These are phyloP conservation scores for Lamprotornis superbus DNA, from an alignment of 2,113 vertebrate genomes.

Conservation along the genomic window DNA sequence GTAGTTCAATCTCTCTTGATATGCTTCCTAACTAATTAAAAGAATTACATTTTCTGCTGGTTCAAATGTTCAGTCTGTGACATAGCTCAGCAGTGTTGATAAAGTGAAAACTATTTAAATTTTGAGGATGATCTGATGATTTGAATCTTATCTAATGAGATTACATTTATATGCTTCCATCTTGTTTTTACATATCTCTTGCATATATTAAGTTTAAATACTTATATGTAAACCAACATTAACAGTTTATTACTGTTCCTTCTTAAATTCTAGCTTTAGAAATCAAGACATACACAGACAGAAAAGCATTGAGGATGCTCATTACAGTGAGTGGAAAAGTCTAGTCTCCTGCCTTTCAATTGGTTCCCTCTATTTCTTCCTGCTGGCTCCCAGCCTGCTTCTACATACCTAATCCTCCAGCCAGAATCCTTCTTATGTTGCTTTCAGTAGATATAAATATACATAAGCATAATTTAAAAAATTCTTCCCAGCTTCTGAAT, in stretches of 20 bases:
- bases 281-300: background rate
- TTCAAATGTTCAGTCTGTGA: background rate
- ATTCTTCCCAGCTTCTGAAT: background rate
- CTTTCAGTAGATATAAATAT: background rate
- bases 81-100: background rate
- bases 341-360: background rate
- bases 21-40: background rate
- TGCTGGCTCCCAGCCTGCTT: background rate
- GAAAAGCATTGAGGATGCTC: background rate
- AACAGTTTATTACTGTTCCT: background rate
- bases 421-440: background rate
- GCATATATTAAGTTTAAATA: background rate
- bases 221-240: background rate
- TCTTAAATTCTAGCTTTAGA: background rate
- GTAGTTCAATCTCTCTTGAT: background rate
- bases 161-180: background rate
- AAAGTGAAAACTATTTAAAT: background rate
- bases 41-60: background rate
- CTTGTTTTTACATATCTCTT: background rate
- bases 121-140: background rate
- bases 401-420: background rate
- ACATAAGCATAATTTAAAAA: background rate
- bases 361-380: background rate
- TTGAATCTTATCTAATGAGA: background rate
- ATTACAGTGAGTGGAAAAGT: background rate